These are phyloP conservation scores for Drosophila sechellia DNA, from an alignment of 1,140 invertebrate species.

Conservation along the genomic window DNA sequence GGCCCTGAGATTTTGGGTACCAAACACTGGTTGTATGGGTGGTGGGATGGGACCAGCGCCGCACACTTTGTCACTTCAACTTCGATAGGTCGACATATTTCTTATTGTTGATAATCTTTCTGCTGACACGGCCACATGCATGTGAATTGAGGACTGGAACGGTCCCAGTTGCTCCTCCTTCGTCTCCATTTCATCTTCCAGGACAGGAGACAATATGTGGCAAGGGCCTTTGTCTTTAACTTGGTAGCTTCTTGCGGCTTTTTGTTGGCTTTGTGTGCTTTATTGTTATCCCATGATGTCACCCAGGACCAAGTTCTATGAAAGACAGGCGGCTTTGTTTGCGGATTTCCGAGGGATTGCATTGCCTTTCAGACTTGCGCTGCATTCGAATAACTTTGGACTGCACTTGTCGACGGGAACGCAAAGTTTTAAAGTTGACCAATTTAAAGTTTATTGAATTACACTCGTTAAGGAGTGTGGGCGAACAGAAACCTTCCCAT, in stretches of 20 bases:
- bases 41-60: neutral
- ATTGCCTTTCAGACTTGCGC: conserved; percentile 22
- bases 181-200: conserved; percentile 11
- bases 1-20: conserved; percentile 1
- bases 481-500: no score
- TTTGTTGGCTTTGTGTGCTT: conserved; percentile 17
- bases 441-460: neutral
- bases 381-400: neutral
- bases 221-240: conserved; percentile 67
- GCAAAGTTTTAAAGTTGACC: neutral
- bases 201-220: conserved; percentile 51
- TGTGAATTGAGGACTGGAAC: conserved; percentile 43
- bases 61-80: conserved; percentile 74
- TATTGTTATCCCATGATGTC: conserved; percentile 41
- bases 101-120: conserved; percentile 75
- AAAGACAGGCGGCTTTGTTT: conserved; percentile 27
- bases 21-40: neutral
- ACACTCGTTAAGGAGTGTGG: no score
- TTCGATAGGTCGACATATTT: conserved; percentile 60
- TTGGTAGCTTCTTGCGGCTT: conserved; percentile 40
- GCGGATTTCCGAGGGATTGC: conserved; percentile 14
- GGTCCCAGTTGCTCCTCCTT: conserved; percentile 40
- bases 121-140: conserved; percentile 55
- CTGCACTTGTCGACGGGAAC: neutral
- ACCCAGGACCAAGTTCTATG: conserved; percentile 22